These are phyloP conservation scores for Drosophila kambysellisi DNA, from an alignment of 2,888 invertebrate genomes.

Conservation along the genomic window DNA sequence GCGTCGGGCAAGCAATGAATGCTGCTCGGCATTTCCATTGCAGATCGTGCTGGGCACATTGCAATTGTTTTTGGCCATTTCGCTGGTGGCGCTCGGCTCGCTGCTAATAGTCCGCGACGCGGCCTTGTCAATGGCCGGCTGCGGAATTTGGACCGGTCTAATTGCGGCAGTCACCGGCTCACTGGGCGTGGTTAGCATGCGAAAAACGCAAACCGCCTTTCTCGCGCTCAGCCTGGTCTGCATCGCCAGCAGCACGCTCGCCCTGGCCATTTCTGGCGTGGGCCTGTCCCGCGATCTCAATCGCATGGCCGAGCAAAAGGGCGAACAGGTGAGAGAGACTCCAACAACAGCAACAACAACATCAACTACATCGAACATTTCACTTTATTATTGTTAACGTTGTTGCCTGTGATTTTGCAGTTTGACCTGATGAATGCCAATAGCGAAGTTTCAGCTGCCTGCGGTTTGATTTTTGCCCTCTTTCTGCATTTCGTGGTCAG, in stretches of 20 bases:
- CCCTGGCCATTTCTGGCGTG: conserved; percentile 84
- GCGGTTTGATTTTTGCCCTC: conserved; percentile 82
- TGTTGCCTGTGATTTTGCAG: conserved; percentile 59
- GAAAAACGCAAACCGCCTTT: conserved; percentile 84
- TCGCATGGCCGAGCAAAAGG: conserved; percentile 76
- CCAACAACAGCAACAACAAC: not conserved
- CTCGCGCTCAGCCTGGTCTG: conserved; percentile 84
- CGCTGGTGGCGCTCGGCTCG: conserved; percentile 83
- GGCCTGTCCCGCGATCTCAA: conserved; percentile 84
- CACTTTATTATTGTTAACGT: conserved; percentile 12
- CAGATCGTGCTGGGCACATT: conserved; percentile 83
- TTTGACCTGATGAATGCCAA: conserved; percentile 78
- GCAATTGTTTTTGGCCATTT: conserved; percentile 83
- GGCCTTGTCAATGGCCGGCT: conserved; percentile 82
- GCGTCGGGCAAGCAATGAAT: conserved; percentile 65
- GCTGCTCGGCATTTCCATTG: conserved; percentile 81
- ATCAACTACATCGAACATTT: conserved; percentile 13
- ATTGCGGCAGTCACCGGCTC: conserved; percentile 84
- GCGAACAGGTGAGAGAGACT: conserved; percentile 58
- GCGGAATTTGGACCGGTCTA: conserved; percentile 84
- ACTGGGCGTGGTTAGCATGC: conserved; percentile 84
- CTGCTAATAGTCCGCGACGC: conserved; percentile 83
- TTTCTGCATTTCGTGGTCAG: conserved; percentile 84
- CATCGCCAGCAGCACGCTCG: conserved; percentile 84
- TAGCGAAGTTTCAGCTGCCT: conserved; percentile 83